Percentiles rank a stretch among this genome's conserved stretches.
Evolutionary conservation across 2,113 vertebrate species (phyloP).

Genomic region (Ailuropoda melanoleuca): DNA sequence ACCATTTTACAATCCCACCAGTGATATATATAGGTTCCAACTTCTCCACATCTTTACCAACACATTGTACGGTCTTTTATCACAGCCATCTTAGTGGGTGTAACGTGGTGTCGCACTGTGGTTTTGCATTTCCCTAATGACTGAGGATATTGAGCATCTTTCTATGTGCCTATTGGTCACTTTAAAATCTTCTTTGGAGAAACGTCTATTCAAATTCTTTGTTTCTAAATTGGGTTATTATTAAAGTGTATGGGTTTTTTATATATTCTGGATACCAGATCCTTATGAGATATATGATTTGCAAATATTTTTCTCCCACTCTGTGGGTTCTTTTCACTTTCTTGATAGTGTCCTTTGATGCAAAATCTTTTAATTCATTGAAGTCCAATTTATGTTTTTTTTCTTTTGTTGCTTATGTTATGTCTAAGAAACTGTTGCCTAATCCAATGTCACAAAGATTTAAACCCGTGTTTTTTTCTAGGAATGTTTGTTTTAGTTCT

Average conservation of each 20-base stretch:
- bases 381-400: not conserved
- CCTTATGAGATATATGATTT: not conserved
- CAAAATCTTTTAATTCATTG: not conserved
- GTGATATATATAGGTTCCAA: not conserved
- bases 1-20: not conserved
- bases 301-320: not conserved
- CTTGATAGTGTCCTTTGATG: not conserved
- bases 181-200: not conserved
- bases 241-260: not conserved
- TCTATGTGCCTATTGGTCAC: not conserved
- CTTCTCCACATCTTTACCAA: not conserved
- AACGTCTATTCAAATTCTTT: not conserved
- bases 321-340: not conserved
- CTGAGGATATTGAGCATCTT: not conserved
- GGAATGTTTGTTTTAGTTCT: not conserved
- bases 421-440: not conserved
- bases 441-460: not conserved
- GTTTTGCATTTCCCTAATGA: not conserved
- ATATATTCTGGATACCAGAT: not conserved
- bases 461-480: not conserved
- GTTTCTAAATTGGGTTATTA: not conserved
- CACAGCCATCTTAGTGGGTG: not conserved
- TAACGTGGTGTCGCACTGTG: not conserved
- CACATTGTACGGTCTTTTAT: not conserved
- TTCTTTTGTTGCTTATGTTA: not conserved